Evolutionary conservation across 2,888 invertebrate species (phyloP).

Genomic region (Cordylochernes scorpioides): DNA sequence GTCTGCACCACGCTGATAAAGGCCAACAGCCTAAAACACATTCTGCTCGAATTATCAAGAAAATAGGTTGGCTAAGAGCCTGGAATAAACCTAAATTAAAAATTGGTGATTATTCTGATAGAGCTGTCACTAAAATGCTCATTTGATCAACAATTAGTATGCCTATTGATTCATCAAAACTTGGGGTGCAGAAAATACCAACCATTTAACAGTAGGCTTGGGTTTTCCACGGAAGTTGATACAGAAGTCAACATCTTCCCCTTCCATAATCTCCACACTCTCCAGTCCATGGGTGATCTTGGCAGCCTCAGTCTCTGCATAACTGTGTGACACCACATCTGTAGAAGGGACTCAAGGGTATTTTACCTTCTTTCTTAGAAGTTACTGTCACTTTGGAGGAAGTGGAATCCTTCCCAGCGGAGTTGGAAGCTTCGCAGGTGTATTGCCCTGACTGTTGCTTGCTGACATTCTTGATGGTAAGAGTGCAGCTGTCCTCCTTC

Average conservation of each 20-base stretch:
- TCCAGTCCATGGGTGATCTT: conserved; percentile 19
- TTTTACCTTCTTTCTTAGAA: neutral
- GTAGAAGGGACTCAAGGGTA: neutral
- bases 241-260: conserved; percentile 35
- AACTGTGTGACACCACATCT: neutral
- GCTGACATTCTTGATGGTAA: neutral
- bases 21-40: no score
- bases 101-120: no score
- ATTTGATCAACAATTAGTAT: no score
- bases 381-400: conserved; percentile 6
- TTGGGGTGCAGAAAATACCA: no score
- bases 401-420: conserved; percentile 19
- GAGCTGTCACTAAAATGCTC: no score
- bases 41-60: no score
- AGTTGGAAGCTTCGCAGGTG: conserved; percentile 16
- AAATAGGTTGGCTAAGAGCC: no score
- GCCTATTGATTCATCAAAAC: no score
- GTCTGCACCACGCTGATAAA: no score
- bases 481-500: neutral
- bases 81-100: no score
- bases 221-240: conserved; percentile 23
- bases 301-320: conserved; percentile 13
- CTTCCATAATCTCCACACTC: conserved; percentile 30
- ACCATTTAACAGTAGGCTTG: conserved; percentile 25
- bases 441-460: neutral